Conservation (phyloP, 2,113 vertebrate genomes). For the Notarius lentiginosus region DNA sequence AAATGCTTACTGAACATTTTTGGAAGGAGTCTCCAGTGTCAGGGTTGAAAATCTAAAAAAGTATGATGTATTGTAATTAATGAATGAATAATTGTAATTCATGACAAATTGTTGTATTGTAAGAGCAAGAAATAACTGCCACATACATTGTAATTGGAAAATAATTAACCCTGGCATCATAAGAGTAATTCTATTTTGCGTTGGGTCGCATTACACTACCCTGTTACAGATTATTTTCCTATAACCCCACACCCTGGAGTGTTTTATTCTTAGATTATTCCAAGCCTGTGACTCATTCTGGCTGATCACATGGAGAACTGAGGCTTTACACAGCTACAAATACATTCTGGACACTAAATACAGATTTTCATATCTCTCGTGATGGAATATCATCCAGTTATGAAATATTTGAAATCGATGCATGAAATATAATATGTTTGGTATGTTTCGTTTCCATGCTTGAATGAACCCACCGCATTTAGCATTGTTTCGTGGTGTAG, state of each 20-base stretch:
- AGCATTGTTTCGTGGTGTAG: slow-evolving; percentile 18
- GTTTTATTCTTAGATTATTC: background rate
- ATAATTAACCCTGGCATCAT: background rate
- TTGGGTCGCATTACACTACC: background rate
- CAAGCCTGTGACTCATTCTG: background rate
- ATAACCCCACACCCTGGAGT: background rate
- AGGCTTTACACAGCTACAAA: background rate
- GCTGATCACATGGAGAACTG: background rate
- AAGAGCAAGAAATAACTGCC: background rate
- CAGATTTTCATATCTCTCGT: slow-evolving; percentile 8
- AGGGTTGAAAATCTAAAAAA: background rate
- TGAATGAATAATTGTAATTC: background rate
- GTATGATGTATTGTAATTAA: background rate
- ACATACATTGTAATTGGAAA: background rate
- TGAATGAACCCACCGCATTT: slow-evolving; percentile 23
- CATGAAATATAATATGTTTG: slow-evolving; percentile 19
- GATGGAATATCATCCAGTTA: slow-evolving; percentile 18
- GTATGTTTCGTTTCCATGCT: slow-evolving; percentile 24
- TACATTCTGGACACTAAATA: background rate
- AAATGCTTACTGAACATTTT: background rate
- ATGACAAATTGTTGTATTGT: background rate
- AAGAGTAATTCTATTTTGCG: background rate
- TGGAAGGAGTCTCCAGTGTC: background rate
- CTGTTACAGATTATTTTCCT: background rate
- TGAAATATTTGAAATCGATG: slow-evolving; percentile 23